Conservation (phyloP, 2,888 invertebrate species). For the Ischnura elegans region DNA sequence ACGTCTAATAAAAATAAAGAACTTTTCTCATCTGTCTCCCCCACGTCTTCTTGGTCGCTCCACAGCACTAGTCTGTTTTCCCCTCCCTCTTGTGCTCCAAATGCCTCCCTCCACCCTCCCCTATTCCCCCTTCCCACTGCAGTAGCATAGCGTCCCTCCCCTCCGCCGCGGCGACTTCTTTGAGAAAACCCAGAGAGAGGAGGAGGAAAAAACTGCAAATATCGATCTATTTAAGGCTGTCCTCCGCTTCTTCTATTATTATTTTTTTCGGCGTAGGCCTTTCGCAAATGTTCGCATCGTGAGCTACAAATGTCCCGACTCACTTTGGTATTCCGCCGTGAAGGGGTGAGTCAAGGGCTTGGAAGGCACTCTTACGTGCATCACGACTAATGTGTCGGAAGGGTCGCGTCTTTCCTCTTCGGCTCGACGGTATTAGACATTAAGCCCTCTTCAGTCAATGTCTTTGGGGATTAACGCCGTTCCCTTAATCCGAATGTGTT, state of each 20-base stretch:
- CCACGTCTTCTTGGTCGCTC: neutral
- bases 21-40: no score
- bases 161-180: neutral
- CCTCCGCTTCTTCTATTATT: neutral
- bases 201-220: neutral
- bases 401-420: neutral
- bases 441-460: neutral
- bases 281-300: neutral
- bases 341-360: neutral
- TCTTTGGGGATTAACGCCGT: neutral
- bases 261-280: neutral
- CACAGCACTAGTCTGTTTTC: neutral
- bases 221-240: neutral
- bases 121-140: neutral
- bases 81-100: neutral
- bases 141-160: neutral
- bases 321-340: neutral
- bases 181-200: neutral
- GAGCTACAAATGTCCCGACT: neutral
- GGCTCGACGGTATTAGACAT: neutral
- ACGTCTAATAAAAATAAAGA: no score
- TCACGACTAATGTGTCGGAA: neutral
- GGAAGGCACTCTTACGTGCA: neutral
- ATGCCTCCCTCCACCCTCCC: neutral
- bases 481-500: neutral